phyloP scores from a whole-genome alignment of 2,113 vertebrate genomes.

The Argyrosomus japonicus region DNA sequence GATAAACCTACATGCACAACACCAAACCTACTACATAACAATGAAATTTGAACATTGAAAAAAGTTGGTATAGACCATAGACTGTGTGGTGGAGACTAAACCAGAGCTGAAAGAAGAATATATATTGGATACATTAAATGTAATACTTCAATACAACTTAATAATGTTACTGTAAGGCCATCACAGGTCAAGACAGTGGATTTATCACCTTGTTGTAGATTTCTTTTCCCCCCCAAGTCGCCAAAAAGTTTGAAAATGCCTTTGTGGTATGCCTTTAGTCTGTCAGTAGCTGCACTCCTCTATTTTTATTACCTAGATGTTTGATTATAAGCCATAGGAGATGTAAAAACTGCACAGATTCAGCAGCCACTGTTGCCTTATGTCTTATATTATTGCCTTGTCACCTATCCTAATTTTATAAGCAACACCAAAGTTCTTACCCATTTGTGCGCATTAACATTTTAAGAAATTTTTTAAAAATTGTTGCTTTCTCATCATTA shows the following conservation, averaged over 20 bases:
- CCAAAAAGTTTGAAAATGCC: not conserved
- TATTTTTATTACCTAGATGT: not conserved
- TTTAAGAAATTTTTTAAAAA: not conserved
- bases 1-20: conserved; percentile 2
- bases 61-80: not conserved
- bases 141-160: not conserved
- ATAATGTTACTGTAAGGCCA: not conserved
- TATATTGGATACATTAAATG: not conserved
- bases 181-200: not conserved
- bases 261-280: not conserved
- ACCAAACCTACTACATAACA: not conserved
- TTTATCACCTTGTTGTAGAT: too few species aligned
- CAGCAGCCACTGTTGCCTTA: not conserved
- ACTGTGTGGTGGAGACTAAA: not conserved
- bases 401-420: not conserved
- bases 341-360: not conserved
- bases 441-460: not conserved
- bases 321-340: not conserved
- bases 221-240: conserved; percentile 3
- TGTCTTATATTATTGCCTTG: not conserved
- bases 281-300: not conserved
- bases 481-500: not conserved
- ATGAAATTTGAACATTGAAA: not conserved
- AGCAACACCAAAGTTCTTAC: not conserved
- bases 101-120: not conserved